Percentiles rank a stretch among this genome's conserved stretches.
Conservation (phyloP, 2,113 vertebrate species). For the Chascanopsetta lugubris region DNA sequence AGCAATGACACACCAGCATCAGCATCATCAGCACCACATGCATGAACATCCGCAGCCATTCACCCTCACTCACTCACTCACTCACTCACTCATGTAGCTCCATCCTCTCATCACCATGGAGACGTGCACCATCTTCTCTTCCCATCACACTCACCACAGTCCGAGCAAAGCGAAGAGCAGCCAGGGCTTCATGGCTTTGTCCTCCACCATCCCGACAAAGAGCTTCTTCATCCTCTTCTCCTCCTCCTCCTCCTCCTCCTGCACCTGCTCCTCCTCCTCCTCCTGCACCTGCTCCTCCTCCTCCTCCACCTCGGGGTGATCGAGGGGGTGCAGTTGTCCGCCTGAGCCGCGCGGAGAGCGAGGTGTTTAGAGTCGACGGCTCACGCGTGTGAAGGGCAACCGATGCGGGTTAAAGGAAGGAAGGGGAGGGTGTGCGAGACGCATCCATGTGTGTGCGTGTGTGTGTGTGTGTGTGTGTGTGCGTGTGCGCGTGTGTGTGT, state of each 20-base stretch:
- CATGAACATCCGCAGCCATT: slow-evolving; percentile 14
- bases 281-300: background rate
- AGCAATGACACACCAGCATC: background rate
- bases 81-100: too few relatives aligned
- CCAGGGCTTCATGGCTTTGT: slow-evolving; percentile 68
- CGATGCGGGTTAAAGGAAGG: slow-evolving; percentile 18
- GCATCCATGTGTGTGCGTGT: slow-evolving; percentile 24
- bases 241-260: background rate
- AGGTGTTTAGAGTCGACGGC: background rate
- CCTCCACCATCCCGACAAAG: slow-evolving; percentile 32
- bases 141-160: slow-evolving; percentile 70
- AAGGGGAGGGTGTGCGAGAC: slow-evolving; percentile 3
- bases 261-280: slow-evolving; percentile 18
- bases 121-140: background rate
- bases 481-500: slow-evolving; percentile 19
- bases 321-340: background rate
- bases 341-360: background rate
- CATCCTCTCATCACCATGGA: background rate
- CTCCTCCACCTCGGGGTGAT: background rate
- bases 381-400: slow-evolving; percentile 13
- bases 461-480: slow-evolving; percentile 10
- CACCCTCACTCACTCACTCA: background rate
- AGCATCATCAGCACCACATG: too few relatives aligned
- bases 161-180: slow-evolving; percentile 70
- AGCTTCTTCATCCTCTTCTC: slow-evolving; percentile 23